Evolutionary conservation across 2,888 invertebrate species (phyloP), one percentile per base, ranked within the genome.

Genomic region (Uloborus plumipes): DNA sequence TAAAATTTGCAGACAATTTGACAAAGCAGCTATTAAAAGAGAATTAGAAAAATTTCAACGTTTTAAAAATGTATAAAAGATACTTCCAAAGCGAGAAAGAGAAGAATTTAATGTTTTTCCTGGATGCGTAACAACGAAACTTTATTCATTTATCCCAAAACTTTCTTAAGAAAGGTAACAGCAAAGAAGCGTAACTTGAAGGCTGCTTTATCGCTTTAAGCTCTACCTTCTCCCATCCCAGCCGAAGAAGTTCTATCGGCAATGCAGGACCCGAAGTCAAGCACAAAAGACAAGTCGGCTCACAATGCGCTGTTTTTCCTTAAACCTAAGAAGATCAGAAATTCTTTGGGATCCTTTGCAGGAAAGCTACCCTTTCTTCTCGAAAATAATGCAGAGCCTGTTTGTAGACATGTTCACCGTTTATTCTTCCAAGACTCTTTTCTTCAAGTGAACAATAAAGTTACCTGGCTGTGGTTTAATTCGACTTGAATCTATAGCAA

Each of bases 401-500:
- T 73, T 73, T 73, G 73, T 80, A 69, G 67, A 73, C 69, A 78
- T 74, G 67, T 72, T 67, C 61, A 61, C 14, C 62, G 67, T 53
- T 80, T 74, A 73, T 80, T 73, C 69, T 73, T 53, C 26, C n/a
- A n/a, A 16, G 47, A 51, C 20, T 50, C 14, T 59, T 61, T 31
- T 55, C 51, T 31, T 39, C 15, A 18, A 14, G 55, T 62, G 47
- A 61, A 55, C 79, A 80, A 80, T 80, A 80, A 80, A 67, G 69
- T 53, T 61, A 80, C 61, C 73, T 73, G 61, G 53, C 71, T 80
- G 79, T 62, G 73, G 73, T 80, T 80, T 80, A 80, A 74, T 80
- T 67, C 79, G 73, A 73, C 59, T 62, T 51, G 51, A 51, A 69
- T 67, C 67, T 22, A 62, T 16, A 61, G 67, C 72, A 31, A 62